Evolutionary conservation across 2,888 invertebrate species (phyloP), one percentile per base, ranked within the genome.

Genomic region (Lasius platythorax): DNA sequence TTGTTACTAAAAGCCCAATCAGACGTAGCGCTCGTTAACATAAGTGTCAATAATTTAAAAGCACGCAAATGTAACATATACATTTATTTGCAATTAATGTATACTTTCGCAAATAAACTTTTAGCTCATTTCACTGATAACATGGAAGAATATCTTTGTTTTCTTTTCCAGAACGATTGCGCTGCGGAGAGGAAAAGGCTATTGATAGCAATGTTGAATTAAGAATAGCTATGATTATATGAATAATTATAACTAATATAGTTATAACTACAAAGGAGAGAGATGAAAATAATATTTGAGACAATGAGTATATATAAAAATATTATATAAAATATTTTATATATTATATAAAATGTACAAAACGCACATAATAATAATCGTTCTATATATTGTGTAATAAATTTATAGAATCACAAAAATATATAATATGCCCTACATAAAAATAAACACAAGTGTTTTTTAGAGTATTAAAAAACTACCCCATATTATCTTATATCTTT

Each of bases 161-260:
- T 79, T 91, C 63, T 91, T 93, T 94, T 94, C 68, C 95, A 95
- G 94, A 93, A 91, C 67, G 94, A 95, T 93, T 93, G 94, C 83
- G 86, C 87, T 30, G 93, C 91, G 46, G 92, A 90, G 74, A 92
- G 92, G 91, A 95, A 94, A 92, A 93, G 91, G 84, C 92, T 94
- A 87, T 92, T 95, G 85, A 95, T 95, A 78, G 94, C 93, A 82
- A 92, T 95, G 92, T 92, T 95, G 90, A 93, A 95, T 91, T 95
- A 91, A 87, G 84, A 72, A 46, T 82, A 72, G 3, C 56, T 64
- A 67, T 64, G 58, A 82, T n/a, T 61, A 9, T 23, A 15, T n/a
- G 0, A 67, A 58, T 78, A 37, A 70, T 43, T 56, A 66, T 28
- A 37, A 70, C 46, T 46, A 46, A 46, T 18, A 46, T 46, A 50